phyloP scores from a whole-genome alignment of 2,797 vertebrate species.

The Acipenser transmontanus region DNA sequence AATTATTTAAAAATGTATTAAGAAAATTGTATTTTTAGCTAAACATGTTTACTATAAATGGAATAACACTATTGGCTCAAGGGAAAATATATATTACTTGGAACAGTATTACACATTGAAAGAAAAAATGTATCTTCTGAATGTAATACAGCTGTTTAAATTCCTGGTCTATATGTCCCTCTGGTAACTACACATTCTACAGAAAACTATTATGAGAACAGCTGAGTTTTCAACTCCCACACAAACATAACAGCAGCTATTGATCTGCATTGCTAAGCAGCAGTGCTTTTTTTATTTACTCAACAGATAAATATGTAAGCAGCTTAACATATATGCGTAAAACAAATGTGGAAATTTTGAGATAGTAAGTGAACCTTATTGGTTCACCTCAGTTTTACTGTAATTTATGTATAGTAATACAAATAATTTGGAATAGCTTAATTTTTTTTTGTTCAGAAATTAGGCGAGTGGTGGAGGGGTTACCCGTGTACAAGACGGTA shows the following conservation, averaged over 20 bases:
- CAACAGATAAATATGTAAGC: not conserved
- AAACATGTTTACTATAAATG: too few species aligned
- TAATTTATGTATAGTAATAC: too few species aligned
- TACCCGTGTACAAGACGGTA: too few species aligned
- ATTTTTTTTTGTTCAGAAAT: too few species aligned
- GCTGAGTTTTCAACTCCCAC: slow-evolving; percentile 2
- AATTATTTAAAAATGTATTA: too few species aligned
- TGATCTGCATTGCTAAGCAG: not conserved
- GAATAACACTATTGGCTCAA: too few species aligned
- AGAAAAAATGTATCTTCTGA: not conserved
- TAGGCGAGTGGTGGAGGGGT: too few species aligned
- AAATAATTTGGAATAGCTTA: too few species aligned
- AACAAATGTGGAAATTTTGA: not conserved
- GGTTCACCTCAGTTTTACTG: not conserved
- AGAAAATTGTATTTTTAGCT: too few species aligned
- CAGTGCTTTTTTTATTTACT: not conserved
- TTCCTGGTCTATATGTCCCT: not conserved
- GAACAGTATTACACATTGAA: not conserved
- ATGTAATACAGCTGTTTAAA: not conserved
- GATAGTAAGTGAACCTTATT: not conserved
- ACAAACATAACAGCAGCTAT: slow-evolving; percentile 5
- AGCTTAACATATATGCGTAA: not conserved
- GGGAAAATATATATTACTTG: too few species aligned
- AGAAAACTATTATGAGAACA: not conserved
- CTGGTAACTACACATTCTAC: not conserved